Conservation (phyloP, 2,888 invertebrate genomes). For the Argyra leucocephala region DNA sequence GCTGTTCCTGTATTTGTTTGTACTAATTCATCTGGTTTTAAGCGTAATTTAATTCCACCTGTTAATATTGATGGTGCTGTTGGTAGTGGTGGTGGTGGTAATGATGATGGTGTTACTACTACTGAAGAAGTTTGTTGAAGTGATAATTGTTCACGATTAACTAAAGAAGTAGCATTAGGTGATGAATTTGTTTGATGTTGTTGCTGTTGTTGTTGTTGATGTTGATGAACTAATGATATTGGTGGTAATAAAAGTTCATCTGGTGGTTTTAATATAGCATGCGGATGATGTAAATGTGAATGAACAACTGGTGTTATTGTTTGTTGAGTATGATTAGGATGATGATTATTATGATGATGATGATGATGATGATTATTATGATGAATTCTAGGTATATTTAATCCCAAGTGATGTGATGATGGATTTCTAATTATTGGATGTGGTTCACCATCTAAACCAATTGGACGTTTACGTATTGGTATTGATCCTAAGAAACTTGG, state of each 20-base stretch:
- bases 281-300: constrained; percentile 24
- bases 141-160: constrained; percentile 22
- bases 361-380: no score
- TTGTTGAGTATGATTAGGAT: constrained; percentile 21
- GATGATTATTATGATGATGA: no score
- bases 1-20: constrained; percentile 26
- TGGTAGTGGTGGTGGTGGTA: constrained; percentile 15
- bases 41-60: constrained; percentile 32
- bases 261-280: constrained; percentile 21
- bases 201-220: constrained; percentile 5
- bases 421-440: constrained; percentile 27
- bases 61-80: constrained; percentile 15
- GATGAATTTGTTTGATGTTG: constrained; percentile 11
- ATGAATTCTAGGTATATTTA: constrained; percentile 21
- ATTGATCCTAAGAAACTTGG: constrained; percentile 42
- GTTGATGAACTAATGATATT: constrained; percentile 15
- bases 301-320: constrained; percentile 10
- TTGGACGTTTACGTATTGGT: constrained; percentile 39
- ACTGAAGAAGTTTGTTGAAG: constrained; percentile 21
- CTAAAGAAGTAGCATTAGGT: constrained; percentile 22
- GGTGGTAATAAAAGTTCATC: constrained; percentile 24
- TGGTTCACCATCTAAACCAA: constrained; percentile 32
- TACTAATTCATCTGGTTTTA: constrained; percentile 19
- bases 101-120: constrained; percentile 16
- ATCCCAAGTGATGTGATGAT: constrained; percentile 25